phyloP scores from a whole-genome alignment of 2,888 invertebrate genomes.

The Synanthedon formicaeformis region DNA sequence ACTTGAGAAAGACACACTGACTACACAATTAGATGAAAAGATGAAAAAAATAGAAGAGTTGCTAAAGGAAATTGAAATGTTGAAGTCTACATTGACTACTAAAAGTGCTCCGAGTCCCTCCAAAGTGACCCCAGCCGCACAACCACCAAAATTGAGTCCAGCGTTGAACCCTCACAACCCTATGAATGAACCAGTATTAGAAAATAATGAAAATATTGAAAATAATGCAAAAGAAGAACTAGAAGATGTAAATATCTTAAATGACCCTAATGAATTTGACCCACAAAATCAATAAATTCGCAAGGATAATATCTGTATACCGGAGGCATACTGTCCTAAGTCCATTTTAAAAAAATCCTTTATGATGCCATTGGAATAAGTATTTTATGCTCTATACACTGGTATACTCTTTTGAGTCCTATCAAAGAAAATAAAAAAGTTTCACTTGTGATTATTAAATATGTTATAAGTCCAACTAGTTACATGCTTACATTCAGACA shows the following conservation, averaged over 20 bases:
- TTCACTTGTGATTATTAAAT: no score
- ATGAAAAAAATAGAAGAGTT: constrained; percentile 51
- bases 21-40: constrained; percentile 42
- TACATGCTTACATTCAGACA: no score
- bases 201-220: constrained; percentile 9
- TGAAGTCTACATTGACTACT: constrained; percentile 44
- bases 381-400: no score
- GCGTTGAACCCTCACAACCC: constrained; percentile 42
- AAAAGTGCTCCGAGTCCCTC: constrained; percentile 42
- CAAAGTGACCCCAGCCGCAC: constrained; percentile 51
- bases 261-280: constrained; percentile 54
- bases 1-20: constrained; percentile 53
- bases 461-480: no score
- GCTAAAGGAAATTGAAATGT: constrained; percentile 44
- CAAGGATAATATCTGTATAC: neutral
- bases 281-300: constrained; percentile 26
- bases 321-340: no score
- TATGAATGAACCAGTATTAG: constrained; percentile 48
- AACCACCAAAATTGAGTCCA: constrained; percentile 48
- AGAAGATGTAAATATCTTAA: constrained; percentile 52
- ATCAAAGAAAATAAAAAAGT: no score
- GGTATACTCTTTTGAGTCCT: no score
- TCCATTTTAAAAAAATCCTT: no score
- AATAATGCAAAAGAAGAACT: constrained; percentile 63
- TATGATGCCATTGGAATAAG: no score